A percentile compares a stretch with the other conserved stretches of the same genome.
Evolutionary conservation across 2,888 invertebrate species (phyloP).

Genomic region (Hemaris fuciformis): DNA sequence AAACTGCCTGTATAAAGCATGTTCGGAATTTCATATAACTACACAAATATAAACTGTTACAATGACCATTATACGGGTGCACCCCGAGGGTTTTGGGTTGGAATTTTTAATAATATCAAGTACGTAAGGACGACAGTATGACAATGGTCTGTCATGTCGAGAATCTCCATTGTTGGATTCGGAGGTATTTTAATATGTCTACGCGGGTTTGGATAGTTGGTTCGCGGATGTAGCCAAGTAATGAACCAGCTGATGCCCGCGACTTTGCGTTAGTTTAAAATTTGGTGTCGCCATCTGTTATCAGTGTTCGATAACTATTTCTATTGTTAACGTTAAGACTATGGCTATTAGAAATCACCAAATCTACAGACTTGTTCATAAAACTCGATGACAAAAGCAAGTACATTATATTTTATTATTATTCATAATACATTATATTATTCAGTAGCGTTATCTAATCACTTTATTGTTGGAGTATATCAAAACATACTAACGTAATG

Average conservation of each 20-base stretch:
- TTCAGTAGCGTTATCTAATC: too few species aligned
- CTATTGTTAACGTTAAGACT: too few species aligned
- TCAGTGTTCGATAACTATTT: too few species aligned
- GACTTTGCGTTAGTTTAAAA: background rate
- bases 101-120: conserved; percentile 66
- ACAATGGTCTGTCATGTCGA: conserved; percentile 52
- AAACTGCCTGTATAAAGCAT: background rate
- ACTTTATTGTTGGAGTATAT: too few species aligned
- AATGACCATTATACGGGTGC: conserved; percentile 35
- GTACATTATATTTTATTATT: too few species aligned
- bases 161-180: conserved; percentile 60
- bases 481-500: too few species aligned
- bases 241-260: background rate
- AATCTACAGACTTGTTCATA: too few species aligned
- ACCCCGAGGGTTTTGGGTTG: conserved; percentile 34
- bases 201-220: background rate
- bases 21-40: conserved; percentile 10
- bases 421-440: too few species aligned
- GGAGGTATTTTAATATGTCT: conserved; percentile 20
- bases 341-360: too few species aligned
- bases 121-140: conserved; percentile 42
- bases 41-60: conserved; percentile 18
- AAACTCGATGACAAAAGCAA: too few species aligned
- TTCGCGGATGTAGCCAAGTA: background rate
- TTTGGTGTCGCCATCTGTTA: too few species aligned